Evolutionary conservation across 2,888 invertebrate species (phyloP).

Genomic region (Zhuqinia jingwanae): DNA sequence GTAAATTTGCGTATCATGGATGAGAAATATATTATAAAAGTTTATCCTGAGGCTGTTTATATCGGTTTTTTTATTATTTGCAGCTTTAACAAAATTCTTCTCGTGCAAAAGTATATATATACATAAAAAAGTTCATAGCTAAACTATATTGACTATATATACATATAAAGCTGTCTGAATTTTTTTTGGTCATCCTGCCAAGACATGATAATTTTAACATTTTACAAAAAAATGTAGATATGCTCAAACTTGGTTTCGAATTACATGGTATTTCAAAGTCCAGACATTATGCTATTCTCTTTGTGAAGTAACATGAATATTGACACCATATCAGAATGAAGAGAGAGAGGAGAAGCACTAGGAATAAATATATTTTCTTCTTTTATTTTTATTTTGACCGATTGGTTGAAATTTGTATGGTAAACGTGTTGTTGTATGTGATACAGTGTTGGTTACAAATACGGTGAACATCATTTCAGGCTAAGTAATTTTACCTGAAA

Average conservation of each 20-base stretch:
- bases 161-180: constrained; percentile 34
- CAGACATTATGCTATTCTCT: constrained; percentile 33
- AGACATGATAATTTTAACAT: constrained; percentile 3
- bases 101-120: neutral
- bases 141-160: no score
- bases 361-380: no score
- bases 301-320: neutral
- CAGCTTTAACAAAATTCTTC: no score
- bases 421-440: no score
- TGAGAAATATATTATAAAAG: neutral
- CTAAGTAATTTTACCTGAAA: constrained; percentile 61
- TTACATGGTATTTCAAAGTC: constrained; percentile 41
- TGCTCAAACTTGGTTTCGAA: neutral
- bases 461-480: constrained; percentile 68
- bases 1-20: constrained; percentile 52
- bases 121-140: no score
- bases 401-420: constrained; percentile 59
- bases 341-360: no score
- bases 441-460: constrained; percentile 66
- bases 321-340: constrained; percentile 21
- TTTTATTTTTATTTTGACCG: constrained; percentile 19
- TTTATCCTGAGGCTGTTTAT: constrained; percentile 62
- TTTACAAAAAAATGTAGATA: neutral
- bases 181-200: constrained; percentile 44
- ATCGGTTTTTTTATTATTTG: constrained; percentile 60